These are phyloP conservation scores for Silurus meridionalis DNA, from an alignment of 2,113 vertebrate species.

Conservation along the genomic window DNA sequence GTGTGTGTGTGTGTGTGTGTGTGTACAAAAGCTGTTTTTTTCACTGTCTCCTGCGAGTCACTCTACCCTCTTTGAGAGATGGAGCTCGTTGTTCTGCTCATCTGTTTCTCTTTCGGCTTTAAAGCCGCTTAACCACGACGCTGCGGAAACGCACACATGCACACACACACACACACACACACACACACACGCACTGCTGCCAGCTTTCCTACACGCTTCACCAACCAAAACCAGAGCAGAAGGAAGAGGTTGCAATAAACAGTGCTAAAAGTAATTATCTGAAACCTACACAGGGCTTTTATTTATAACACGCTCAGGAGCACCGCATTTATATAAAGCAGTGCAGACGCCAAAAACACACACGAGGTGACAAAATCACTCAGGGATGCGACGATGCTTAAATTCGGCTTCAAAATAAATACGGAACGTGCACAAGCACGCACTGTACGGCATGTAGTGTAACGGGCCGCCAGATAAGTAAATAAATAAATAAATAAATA, in stretches of 20 bases:
- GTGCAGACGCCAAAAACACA: neutral
- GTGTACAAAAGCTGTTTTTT: neutral
- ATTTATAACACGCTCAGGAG: neutral
- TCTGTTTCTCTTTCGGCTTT: constrained; percentile 42
- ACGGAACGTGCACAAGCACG: too few species aligned
- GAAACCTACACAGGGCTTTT: neutral
- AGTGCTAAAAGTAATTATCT: neutral
- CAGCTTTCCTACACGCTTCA: neutral
- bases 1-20: neutral
- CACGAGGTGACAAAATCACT: neutral
- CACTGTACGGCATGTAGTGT: too few species aligned
- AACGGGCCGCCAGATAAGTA: too few species aligned
- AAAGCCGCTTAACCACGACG: constrained; percentile 34
- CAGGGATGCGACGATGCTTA: too few species aligned
- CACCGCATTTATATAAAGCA: neutral
- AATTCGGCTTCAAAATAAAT: too few species aligned
- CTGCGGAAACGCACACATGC: neutral
- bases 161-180: neutral
- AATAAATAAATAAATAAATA: too few species aligned
- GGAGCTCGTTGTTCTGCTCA: constrained; percentile 13
- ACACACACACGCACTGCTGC: neutral
- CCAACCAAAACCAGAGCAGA: neutral
- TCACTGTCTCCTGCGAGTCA: constrained; percentile 7
- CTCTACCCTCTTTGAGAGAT: neutral
- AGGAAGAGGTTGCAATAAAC: neutral